These are phyloP conservation scores for Petrocephalus zakoni DNA, from an alignment of 2,113 vertebrate species.

Conservation along the genomic window DNA sequence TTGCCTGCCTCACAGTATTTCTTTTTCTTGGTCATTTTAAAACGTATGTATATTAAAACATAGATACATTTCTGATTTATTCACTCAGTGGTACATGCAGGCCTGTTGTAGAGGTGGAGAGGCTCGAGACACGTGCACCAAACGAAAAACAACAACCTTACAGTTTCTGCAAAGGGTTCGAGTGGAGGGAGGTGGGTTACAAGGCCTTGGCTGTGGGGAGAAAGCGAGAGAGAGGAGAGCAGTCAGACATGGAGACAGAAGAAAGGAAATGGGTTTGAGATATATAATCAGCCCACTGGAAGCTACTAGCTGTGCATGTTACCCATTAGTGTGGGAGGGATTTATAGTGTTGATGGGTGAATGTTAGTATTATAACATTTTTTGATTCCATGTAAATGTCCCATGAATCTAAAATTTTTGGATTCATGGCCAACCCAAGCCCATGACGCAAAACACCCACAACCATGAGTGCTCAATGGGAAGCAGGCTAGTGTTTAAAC, in stretches of 20 bases:
- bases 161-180: constrained; percentile 56
- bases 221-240: constrained; percentile 41
- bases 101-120: constrained; percentile 64
- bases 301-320: too few species aligned
- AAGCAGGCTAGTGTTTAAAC: neutral
- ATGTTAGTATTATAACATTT: neutral
- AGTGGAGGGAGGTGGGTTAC: constrained; percentile 59
- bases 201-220: constrained; percentile 74
- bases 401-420: neutral
- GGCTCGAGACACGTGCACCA: constrained; percentile 75
- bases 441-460: too few species aligned
- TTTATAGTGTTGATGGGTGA: neutral
- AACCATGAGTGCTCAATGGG: too few species aligned
- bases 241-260: neutral
- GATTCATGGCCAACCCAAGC: neutral
- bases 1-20: constrained; percentile 23
- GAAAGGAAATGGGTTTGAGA: neutral
- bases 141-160: constrained; percentile 67
- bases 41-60: constrained; percentile 12
- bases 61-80: constrained; percentile 10
- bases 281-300: neutral
- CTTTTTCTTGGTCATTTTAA: constrained; percentile 23
- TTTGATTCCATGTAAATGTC: neutral
- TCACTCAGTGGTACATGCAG: constrained; percentile 59
- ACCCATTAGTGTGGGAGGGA: neutral